Percentiles rank a stretch among this genome's conserved stretches.
These are phyloP conservation scores for Aratinga solstitialis DNA, from an alignment of 2,797 vertebrate species.

Conservation along the genomic window DNA sequence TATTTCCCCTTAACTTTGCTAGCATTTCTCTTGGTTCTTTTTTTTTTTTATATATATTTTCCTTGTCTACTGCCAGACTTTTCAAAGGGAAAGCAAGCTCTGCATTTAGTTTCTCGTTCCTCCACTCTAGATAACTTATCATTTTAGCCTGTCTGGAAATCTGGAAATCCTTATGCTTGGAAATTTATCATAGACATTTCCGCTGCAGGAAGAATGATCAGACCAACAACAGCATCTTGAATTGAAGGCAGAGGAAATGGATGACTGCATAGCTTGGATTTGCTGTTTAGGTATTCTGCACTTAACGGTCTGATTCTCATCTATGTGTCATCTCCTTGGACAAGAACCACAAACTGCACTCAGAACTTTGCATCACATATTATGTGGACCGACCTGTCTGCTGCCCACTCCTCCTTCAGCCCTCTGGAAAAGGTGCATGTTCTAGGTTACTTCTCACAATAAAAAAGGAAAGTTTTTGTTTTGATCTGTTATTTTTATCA, in stretches of 20 bases:
- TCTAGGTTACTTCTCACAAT: background rate
- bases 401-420: background rate
- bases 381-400: background rate
- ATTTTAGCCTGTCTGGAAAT: constrained; percentile 71
- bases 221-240: constrained; percentile 64
- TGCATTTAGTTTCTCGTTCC: constrained; percentile 61
- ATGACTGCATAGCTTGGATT: constrained; percentile 44
- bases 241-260: constrained; percentile 58
- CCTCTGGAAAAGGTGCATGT: background rate
- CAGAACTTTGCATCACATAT: background rate
- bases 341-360: background rate
- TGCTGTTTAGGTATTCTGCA: background rate
- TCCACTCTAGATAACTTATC: constrained; percentile 73
- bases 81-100: constrained; percentile 48
- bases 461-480: background rate
- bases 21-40: background rate
- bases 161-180: constrained; percentile 72
- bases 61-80: background rate
- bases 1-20: background rate
- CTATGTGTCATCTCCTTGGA: background rate
- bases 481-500: background rate
- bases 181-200: constrained; percentile 73
- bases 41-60: background rate
- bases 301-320: constrained; percentile 12
- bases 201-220: constrained; percentile 55